A percentile compares a stretch with the other conserved stretches of the same genome.
phyloP scores from a whole-genome alignment of 2,888 invertebrate species.

The Nowickia ferox region DNA sequence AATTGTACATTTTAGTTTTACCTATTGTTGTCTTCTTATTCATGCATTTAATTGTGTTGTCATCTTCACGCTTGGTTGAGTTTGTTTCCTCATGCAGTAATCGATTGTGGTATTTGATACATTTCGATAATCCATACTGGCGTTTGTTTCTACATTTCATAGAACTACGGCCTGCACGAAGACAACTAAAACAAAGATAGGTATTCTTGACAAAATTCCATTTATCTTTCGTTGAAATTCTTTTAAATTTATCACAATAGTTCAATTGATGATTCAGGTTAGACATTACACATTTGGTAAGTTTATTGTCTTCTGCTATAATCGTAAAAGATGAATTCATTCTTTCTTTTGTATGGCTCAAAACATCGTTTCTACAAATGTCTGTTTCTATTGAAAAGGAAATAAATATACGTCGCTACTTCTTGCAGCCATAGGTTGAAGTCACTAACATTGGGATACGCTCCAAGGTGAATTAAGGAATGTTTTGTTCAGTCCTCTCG shows the following conservation, averaged over 20 bases:
- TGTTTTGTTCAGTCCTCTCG: slow-evolving; percentile 26
- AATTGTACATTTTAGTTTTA: not conserved
- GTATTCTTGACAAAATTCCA: slow-evolving; percentile 47
- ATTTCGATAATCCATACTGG: slow-evolving; percentile 47
- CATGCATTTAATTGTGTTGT: not conserved
- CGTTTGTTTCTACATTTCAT: slow-evolving; percentile 35
- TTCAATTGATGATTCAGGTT: slow-evolving; percentile 33
- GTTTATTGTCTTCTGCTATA: not conserved
- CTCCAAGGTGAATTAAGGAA: not conserved
- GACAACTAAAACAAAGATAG: slow-evolving; percentile 54
- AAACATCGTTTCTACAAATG: not conserved
- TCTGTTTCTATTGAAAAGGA: not conserved
- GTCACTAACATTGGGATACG: not conserved
- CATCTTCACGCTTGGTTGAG: slow-evolving; percentile 6
- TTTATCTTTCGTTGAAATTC: slow-evolving; percentile 13
- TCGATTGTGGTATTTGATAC: slow-evolving; percentile 46
- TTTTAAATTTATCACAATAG: slow-evolving; percentile 40
- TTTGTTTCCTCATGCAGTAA: slow-evolving; percentile 46
- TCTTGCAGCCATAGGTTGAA: not conserved
- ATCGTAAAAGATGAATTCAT: slow-evolving; percentile 49
- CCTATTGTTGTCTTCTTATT: not conserved
- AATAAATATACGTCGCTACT: slow-evolving; percentile 3
- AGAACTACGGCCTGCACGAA: slow-evolving; percentile 41
- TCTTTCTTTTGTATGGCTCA: slow-evolving; percentile 20
- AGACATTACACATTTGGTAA: slow-evolving; percentile 42